These are phyloP conservation scores for Drosophila busckii DNA, from an alignment of 1,140 invertebrate genomes.

Conservation along the genomic window DNA sequence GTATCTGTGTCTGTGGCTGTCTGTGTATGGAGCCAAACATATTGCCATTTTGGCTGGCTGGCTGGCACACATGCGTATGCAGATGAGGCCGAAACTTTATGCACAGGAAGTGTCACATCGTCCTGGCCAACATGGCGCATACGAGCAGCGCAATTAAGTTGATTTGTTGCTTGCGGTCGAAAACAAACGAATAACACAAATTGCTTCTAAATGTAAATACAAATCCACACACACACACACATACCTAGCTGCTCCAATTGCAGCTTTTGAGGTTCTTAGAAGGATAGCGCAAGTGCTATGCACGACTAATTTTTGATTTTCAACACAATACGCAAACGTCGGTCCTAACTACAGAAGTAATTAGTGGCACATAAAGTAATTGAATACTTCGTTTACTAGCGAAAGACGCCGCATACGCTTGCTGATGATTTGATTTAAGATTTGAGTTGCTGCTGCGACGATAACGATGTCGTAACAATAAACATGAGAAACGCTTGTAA, in stretches of 20 bases:
- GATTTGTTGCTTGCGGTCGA: slow-evolving; percentile 67
- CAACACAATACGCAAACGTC: no score
- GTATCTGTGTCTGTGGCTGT: no score
- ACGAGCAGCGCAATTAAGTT: slow-evolving; percentile 57
- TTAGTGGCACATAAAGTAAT: no score
- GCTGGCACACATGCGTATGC: slow-evolving; percentile 22
- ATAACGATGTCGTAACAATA: slow-evolving; percentile 65
- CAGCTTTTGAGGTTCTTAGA: no score
- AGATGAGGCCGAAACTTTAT: slow-evolving; percentile 44
- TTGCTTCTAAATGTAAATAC: slow-evolving; percentile 22
- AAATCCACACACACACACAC: no score
- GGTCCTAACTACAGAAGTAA: no score
- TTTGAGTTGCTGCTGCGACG: slow-evolving; percentile 17
- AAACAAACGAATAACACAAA: slow-evolving; percentile 56
- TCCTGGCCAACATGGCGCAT: slow-evolving; percentile 46
- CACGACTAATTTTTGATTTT: no score
- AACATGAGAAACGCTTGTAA: slow-evolving; percentile 60
- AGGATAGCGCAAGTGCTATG: no score
- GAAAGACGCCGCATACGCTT: no score
- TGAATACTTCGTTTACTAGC: no score
- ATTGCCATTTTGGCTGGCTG: slow-evolving; percentile 21
- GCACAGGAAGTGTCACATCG: slow-evolving; percentile 57
- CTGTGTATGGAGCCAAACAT: slow-evolving; percentile 31
- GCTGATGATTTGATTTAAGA: background rate
- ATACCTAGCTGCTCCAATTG: no score